A percentile compares a stretch with the other conserved stretches of the same genome.
Conservation (phyloP, 2,888 invertebrate genomes). For the Noctua janthina region DNA sequence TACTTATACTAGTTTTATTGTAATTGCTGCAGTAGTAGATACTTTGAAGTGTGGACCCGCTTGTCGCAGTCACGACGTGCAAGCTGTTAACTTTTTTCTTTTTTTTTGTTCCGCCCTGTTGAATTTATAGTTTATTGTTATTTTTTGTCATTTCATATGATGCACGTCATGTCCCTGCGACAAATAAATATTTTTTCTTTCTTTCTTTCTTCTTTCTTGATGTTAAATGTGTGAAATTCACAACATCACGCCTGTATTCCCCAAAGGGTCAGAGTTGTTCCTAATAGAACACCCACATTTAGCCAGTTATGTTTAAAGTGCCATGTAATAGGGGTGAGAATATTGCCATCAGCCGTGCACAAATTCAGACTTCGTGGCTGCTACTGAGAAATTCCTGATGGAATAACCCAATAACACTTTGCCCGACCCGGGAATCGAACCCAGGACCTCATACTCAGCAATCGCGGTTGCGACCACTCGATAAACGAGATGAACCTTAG, state of each 20-base stretch:
- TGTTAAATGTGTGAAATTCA: neutral
- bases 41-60: neutral
- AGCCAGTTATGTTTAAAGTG: neutral
- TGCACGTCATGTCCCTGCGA: too few relatives aligned
- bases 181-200: too few relatives aligned
- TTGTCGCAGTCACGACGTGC: too few relatives aligned
- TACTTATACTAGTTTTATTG: neutral
- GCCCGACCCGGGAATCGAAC: too few relatives aligned
- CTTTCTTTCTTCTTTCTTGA: neutral
- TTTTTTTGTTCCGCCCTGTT: too few relatives aligned
- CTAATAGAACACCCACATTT: neutral
- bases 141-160: too few relatives aligned
- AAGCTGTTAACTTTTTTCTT: too few relatives aligned
- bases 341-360: neutral
- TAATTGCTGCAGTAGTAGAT: neutral
- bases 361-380: neutral
- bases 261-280: neutral
- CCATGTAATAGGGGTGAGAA: neutral
- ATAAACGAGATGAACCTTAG: too few relatives aligned
- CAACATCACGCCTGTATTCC: neutral
- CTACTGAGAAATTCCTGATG: neutral
- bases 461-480: too few relatives aligned
- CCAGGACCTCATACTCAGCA: too few relatives aligned
- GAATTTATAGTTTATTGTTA: too few relatives aligned
- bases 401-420: too few relatives aligned